phyloP scores from a whole-genome alignment of 2,113 vertebrate species.

The Tonatia bakeri region DNA sequence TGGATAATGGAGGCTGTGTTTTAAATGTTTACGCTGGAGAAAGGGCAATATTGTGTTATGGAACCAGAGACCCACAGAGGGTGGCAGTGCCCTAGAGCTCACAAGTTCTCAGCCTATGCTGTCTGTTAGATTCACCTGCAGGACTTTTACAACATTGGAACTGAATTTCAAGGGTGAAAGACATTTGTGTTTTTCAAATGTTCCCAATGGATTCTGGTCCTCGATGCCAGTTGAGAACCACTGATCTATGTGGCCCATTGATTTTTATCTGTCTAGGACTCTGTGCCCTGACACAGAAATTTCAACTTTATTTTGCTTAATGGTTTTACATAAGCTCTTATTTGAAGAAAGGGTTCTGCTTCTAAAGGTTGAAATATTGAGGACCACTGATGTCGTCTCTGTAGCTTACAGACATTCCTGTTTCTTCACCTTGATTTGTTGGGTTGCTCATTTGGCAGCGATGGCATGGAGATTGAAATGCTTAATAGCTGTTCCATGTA shows the following conservation, averaged over 20 bases:
- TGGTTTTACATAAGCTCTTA: not conserved
- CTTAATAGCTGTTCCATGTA: not conserved
- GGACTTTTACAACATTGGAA: not conserved
- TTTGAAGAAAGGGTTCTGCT: not conserved
- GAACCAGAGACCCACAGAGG: not conserved
- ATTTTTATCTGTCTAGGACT: constrained; percentile 6
- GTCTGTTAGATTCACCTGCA: not conserved
- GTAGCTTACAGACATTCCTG: not conserved
- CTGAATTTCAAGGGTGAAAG: not conserved
- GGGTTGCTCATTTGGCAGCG: not conserved
- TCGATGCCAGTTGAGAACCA: not conserved
- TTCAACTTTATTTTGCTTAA: not conserved
- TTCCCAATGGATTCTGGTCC: not conserved
- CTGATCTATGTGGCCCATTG: not conserved
- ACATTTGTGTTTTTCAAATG: not conserved
- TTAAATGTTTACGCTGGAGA: not conserved
- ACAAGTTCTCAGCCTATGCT: not conserved
- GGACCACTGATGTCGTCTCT: not conserved
- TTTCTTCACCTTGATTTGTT: not conserved
- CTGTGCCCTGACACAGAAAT: not conserved
- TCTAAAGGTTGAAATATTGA: not conserved
- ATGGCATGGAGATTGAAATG: not conserved
- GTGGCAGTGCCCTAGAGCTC: not conserved
- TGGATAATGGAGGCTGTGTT: not conserved
- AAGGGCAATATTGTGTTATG: not conserved